These are phyloP conservation scores for Drosophila vallismaia DNA, from an alignment of 2,888 invertebrate species.

Conservation along the genomic window DNA sequence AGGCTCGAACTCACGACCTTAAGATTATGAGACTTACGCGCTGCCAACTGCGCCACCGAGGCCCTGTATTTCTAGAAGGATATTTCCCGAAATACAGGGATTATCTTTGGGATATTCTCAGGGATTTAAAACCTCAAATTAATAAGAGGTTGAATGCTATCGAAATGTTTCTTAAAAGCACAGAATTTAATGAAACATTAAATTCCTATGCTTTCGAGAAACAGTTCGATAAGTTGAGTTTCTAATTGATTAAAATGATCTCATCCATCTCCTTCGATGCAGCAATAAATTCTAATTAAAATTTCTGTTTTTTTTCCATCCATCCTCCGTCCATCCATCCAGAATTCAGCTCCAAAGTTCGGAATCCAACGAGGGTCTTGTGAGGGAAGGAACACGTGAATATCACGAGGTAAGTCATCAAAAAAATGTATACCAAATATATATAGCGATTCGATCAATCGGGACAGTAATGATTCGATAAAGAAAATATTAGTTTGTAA, in stretches of 20 bases:
- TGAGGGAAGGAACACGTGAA: slow-evolving; percentile 33
- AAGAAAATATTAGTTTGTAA: background rate
- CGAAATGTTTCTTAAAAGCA: background rate
- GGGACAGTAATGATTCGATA: slow-evolving; percentile 1
- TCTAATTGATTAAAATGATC: slow-evolving; percentile 11
- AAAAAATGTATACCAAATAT: background rate
- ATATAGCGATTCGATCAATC: slow-evolving; percentile 24
- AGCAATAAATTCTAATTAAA: slow-evolving; percentile 38
- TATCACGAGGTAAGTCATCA: slow-evolving; percentile 27
- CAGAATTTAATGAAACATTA: background rate
- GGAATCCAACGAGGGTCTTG: slow-evolving; percentile 26
- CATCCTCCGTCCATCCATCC: slow-evolving; percentile 3
- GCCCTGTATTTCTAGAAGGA: slow-evolving; percentile 48
- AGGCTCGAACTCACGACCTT: slow-evolving; percentile 84
- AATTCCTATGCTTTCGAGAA: background rate
- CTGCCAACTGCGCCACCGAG: slow-evolving; percentile 84
- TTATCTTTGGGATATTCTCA: no score
- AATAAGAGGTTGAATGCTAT: background rate
- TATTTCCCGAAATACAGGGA: no score
- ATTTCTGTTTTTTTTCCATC: slow-evolving; percentile 4
- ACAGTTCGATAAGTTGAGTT: background rate
- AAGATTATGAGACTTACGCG: slow-evolving; percentile 84
- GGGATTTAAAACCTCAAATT: no score
- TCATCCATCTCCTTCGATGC: slow-evolving; percentile 12
- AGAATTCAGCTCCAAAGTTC: slow-evolving; percentile 23